phyloP scores from a whole-genome alignment of 1,140 invertebrate species.

The Heliconius nattereri region DNA sequence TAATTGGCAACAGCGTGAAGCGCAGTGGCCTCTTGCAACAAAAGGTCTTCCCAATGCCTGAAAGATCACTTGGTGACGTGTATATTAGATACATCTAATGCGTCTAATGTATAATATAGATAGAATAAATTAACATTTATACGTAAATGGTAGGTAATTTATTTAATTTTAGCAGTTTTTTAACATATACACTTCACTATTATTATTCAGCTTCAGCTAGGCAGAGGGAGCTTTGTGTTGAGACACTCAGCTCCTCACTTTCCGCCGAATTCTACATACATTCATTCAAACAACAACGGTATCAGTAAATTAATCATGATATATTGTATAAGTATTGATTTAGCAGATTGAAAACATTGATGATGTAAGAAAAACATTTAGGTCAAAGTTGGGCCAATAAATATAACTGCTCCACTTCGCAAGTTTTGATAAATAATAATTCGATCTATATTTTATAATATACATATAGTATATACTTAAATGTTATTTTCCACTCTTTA shows the following conservation, averaged over 20 bases:
- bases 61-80: slow-evolving; percentile 17
- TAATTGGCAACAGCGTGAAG: slow-evolving; percentile 46
- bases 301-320: background rate
- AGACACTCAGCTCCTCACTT: no score
- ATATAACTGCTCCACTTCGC: background rate
- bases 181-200: no score
- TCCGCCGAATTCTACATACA: no score
- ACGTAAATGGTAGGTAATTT: background rate
- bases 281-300: background rate
- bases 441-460: background rate
- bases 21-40: slow-evolving; percentile 37
- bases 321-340: slow-evolving; percentile 7
- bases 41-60: slow-evolving; percentile 23
- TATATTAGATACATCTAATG: background rate
- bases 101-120: background rate
- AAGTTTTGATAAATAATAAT: slow-evolving; percentile 2
- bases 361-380: slow-evolving; percentile 10
- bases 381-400: slow-evolving; percentile 7
- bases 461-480: background rate
- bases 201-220: no score
- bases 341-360: background rate
- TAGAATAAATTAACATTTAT: background rate
- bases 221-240: no score
- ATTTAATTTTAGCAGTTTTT: no score
- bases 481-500: background rate